Conservation (phyloP, 2,797 vertebrate species). For the Leptoclinus maculatus region DNA sequence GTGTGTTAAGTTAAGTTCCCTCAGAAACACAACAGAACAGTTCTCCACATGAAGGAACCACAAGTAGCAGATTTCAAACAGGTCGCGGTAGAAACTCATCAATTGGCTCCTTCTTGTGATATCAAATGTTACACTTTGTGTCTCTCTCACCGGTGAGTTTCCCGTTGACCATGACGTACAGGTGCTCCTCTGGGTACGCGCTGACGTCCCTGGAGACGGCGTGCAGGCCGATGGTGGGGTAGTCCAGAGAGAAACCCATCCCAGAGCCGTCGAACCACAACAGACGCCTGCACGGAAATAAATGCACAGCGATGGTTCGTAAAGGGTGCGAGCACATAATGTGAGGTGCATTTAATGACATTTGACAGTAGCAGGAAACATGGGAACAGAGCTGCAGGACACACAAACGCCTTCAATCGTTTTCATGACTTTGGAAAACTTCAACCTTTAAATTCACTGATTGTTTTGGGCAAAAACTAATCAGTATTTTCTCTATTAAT, state of each 20-base stretch:
- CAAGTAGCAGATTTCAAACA: neutral
- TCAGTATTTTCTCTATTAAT: neutral
- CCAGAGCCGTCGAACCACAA: conserved; percentile 94
- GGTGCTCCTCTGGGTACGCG: conserved; percentile 91
- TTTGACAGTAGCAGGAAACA: neutral
- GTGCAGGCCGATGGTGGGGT: conserved; percentile 93
- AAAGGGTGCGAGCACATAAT: neutral
- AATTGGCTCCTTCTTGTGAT: too few relatives aligned
- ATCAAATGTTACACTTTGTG: fast-evolving
- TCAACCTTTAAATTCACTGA: neutral
- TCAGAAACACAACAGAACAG: too few relatives aligned
- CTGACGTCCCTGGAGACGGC: conserved; percentile 93
- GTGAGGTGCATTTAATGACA: neutral
- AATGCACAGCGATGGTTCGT: neutral
- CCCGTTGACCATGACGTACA: conserved; percentile 97
- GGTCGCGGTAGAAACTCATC: neutral
- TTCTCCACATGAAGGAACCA: neutral
- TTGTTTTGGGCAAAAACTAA: neutral
- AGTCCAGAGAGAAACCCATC: conserved; percentile 93
- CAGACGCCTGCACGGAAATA: conserved; percentile 82
- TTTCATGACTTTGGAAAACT: neutral
- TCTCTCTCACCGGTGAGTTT: conserved; percentile 87
- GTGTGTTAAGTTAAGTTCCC: too few relatives aligned
- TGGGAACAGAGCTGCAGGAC: too few relatives aligned
- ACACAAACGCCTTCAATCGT: neutral